Evolutionary conservation across 2,113 vertebrate species (phyloP).

Genomic region (Pachypanchax playfairii): DNA sequence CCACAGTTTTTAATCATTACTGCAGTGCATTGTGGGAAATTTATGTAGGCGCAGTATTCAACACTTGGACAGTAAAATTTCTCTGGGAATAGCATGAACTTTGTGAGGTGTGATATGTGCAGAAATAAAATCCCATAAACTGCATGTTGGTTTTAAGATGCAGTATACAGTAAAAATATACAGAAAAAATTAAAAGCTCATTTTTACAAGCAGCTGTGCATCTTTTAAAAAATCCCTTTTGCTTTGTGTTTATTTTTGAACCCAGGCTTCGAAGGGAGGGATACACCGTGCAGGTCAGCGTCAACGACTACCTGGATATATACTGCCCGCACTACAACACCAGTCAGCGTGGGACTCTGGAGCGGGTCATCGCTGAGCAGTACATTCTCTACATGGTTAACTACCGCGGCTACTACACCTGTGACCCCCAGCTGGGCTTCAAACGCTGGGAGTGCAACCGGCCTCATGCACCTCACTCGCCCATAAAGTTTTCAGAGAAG

Average conservation of each 20-base stretch:
- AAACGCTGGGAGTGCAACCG: conserved; percentile 98
- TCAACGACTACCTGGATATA: conserved; percentile 97
- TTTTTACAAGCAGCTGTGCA: too few species aligned
- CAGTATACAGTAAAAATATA: too few species aligned
- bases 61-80: not conserved
- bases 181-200: too few species aligned
- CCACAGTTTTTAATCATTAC: not conserved
- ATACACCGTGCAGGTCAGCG: conserved; percentile 93
- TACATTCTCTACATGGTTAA: conserved; percentile 98
- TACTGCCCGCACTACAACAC: conserved; percentile 95
- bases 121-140: too few species aligned
- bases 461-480: conserved; percentile 90
- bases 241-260: not conserved
- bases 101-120: not conserved
- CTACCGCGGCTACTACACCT: conserved; percentile 88
- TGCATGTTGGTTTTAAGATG: too few species aligned
- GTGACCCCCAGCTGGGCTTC: conserved; percentile 90
- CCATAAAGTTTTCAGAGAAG: conserved; percentile 99
- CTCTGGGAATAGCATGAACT: not conserved
- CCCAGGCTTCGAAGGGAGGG: conserved; percentile 88
- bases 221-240: not conserved
- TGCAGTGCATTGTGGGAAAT: not conserved
- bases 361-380: conserved; percentile 86
- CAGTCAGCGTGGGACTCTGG: conserved; percentile 79
- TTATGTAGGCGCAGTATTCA: not conserved